Evolutionary conservation across 2,888 invertebrate species (phyloP), one percentile per base, ranked within the genome.

Genomic region (Pediacus dermestoides): DNA sequence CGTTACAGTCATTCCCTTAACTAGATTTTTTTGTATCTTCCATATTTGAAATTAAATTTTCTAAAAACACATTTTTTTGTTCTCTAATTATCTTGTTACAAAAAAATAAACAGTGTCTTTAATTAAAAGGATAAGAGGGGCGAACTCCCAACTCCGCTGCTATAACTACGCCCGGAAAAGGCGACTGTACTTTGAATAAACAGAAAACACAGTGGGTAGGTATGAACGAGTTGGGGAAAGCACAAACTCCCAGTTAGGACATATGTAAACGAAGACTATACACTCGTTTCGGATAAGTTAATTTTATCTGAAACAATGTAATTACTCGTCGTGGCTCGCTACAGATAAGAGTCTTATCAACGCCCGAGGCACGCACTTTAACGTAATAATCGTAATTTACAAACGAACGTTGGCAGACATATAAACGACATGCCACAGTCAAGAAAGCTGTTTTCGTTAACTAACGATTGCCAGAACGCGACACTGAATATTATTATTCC

Each of bases 271-370:
- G 52, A 54, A 52, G 53, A 30, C 46, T 49, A 47, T 52, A 55
- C 52, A 55, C 48, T 54, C 50, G 52, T 58, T 57, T 55, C 48
- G 61, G 60, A 61, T 62, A 62, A 61, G 61, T 62, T 62, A 60
- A 62, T 62, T 62, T 61, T 57, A 59, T 60, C 58, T 51, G 54
- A 57, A 62, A 62, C 61, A 62, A 62, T 61, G 62, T 60, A 62
- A 62, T 62, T 62, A 62, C 57, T 48, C 52, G 56, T 55, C 53
- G 50, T 54, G 59, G 60, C 56, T 59, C 52, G 57, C 57, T 49
- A 43, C 46, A 55, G 58, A 57, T 60, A 60, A 59, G 57, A 55
- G 52, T 59, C 60, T 61, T 61, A 62, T 62, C 62, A 61, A 53
- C 53, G 58, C 58, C 53, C 60, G 45, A 48, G 58, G 61, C 61